Evolutionary conservation across 1,140 invertebrate genomes (phyloP).

Genomic region (Aphaenogaster ashmeadi): DNA sequence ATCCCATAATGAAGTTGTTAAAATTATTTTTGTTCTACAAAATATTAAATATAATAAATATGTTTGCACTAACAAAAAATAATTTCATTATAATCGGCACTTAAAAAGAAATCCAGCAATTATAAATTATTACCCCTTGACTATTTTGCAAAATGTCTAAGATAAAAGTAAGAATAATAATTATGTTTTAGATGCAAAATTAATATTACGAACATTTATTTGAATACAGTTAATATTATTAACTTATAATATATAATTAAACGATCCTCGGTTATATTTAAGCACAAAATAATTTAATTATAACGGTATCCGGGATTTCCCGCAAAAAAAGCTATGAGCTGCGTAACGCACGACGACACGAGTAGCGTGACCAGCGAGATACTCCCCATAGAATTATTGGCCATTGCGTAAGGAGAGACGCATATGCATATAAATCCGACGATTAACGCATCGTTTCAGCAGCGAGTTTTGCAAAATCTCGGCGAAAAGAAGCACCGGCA

Average conservation of each 20-base stretch:
- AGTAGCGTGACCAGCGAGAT: slow-evolving; percentile 59
- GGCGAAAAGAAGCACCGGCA: slow-evolving; percentile 12
- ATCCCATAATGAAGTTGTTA: slow-evolving; percentile 11
- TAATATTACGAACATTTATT: slow-evolving; percentile 4
- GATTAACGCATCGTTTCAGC: slow-evolving; percentile 69
- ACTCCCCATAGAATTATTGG: slow-evolving; percentile 65
- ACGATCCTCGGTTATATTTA: neutral
- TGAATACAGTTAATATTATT: neutral
- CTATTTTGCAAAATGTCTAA: neutral
- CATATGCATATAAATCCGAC: slow-evolving; percentile 48
- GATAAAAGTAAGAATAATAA: neutral
- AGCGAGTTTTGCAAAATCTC: slow-evolving; percentile 65
- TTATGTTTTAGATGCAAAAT: slow-evolving; percentile 12
- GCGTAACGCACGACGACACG: slow-evolving; percentile 50
- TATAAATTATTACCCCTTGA: neutral
- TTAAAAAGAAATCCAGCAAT: neutral
- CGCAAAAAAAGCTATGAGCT: slow-evolving; percentile 1
- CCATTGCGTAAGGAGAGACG: slow-evolving; percentile 65
- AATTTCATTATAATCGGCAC: neutral
- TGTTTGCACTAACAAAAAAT: neutral
- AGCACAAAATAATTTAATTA: neutral
- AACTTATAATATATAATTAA: neutral
- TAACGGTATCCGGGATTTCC: neutral
- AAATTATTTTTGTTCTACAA: neutral
- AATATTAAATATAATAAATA: slow-evolving; percentile 21